These are phyloP conservation scores for Dicaeum eximium DNA, from an alignment of 2,113 vertebrate species.

Conservation along the genomic window DNA sequence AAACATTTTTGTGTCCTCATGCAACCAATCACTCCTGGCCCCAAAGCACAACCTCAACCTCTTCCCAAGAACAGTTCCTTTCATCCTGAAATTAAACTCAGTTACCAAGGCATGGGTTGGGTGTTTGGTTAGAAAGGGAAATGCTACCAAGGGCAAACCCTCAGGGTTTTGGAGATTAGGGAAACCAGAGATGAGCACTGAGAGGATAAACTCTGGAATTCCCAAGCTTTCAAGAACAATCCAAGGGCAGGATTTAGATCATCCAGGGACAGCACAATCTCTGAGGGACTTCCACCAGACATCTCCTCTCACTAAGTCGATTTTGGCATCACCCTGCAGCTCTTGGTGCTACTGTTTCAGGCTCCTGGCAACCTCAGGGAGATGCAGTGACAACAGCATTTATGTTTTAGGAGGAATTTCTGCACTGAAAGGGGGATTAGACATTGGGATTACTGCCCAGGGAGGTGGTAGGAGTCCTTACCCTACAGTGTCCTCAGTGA, in stretches of 20 bases:
- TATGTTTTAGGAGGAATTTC: neutral
- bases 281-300: neutral
- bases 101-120: neutral
- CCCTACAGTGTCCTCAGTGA: too few species aligned
- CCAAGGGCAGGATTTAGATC: neutral
- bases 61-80: neutral
- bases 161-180: neutral
- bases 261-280: neutral
- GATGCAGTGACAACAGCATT: neutral
- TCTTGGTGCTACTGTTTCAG: neutral
- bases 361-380: neutral
- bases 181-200: neutral
- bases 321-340: neutral
- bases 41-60: neutral
- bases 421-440: neutral
- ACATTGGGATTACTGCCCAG: neutral
- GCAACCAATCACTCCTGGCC: neutral
- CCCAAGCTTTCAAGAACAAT: neutral
- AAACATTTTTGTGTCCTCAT: constrained; percentile 39
- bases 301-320: neutral
- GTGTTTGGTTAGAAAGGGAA: neutral
- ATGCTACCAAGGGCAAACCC: neutral
- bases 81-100: neutral
- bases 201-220: neutral
- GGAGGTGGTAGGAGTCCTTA: neutral